These are phyloP conservation scores for Chrysolina americana DNA, from an alignment of 2,888 invertebrate species.

Conservation along the genomic window DNA sequence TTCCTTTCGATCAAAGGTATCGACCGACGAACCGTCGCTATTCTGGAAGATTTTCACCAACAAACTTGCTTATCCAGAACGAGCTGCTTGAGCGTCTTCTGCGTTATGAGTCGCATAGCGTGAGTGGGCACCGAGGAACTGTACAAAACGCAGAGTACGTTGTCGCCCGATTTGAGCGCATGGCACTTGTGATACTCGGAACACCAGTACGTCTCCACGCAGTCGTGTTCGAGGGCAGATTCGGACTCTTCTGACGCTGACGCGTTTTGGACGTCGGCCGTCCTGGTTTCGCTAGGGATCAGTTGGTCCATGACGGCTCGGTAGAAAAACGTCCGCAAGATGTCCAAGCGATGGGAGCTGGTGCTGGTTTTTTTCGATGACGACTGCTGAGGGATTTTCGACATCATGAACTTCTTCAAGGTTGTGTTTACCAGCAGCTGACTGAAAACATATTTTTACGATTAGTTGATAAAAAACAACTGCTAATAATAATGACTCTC, in stretches of 20 bases:
- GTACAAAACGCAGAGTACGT: slow-evolving; percentile 83
- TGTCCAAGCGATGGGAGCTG: slow-evolving; percentile 80
- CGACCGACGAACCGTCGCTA: background rate
- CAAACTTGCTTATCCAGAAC: slow-evolving; percentile 78
- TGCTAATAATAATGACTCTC: too few relatives aligned
- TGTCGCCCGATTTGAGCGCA: slow-evolving; percentile 77
- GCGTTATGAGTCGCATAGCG: slow-evolving; percentile 81
- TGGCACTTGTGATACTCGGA: slow-evolving; percentile 91
- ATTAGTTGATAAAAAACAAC: too few relatives aligned
- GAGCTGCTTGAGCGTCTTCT: slow-evolving; percentile 76
- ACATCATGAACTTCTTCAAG: slow-evolving; percentile 79
- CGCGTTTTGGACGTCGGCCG: slow-evolving; percentile 46
- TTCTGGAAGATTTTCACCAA: slow-evolving; percentile 71
- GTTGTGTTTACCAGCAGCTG: slow-evolving; percentile 78
- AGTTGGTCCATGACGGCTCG: slow-evolving; percentile 75
- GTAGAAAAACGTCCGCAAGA: slow-evolving; percentile 83
- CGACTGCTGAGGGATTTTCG: slow-evolving; percentile 76
- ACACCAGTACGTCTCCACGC: slow-evolving; percentile 84
- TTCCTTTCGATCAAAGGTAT: too few relatives aligned
- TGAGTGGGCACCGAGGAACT: slow-evolving; percentile 81
- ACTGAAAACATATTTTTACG: background rate
- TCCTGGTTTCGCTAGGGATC: slow-evolving; percentile 53
- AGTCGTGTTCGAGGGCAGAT: slow-evolving; percentile 61
- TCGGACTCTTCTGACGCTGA: slow-evolving; percentile 44
- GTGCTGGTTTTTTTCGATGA: slow-evolving; percentile 75